Base-by-base conservation (phyloP, 2,797 vertebrate species). In the Astyanax mexicanus region DNA sequence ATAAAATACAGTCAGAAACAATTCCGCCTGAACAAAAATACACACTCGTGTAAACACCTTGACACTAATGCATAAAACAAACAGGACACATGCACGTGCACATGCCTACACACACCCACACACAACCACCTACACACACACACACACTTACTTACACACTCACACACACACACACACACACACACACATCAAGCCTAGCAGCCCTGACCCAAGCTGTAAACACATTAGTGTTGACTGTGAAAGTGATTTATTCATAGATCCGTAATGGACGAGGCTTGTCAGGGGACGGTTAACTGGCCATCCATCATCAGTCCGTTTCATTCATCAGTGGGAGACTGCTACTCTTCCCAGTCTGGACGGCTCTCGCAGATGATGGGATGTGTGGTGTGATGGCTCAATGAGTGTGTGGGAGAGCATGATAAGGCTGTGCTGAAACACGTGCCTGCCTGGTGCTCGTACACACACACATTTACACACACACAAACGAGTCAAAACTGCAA, bases 231-330 rank as follows among this genome's bases (percentile, higher is more conserved):
- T 12, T 40, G 67, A 29, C 45, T 69, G 66, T 69, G 44, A 65
- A 79, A 84, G 71, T 87, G 90, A 87, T 91, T 91, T 91, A 92
- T 92, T 89, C 88, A 89, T 84, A 83, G 86, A 87, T 80, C 74
- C 83, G 81, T 91, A 92, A 92, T 88, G 77, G 86, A 92, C 27
- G 81, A 89, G 87, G 47, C 78, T 84, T 82, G 90, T 89, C 89
- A 87, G 82, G 80, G 51, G 45, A 66, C 35, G 38, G 84, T 88
- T 86, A 83, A 88, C 87, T 80, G 80, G 81, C 83, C 79, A 92
- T 93, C 88, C 85, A 89, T 92, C 90, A 91, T 86, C 68, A 80
- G 65, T 32, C 42, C 17, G 29, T 82, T 90, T 88, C 84, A 90
- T 92, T 90, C 84, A 89, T 90, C 87, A 87, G 80, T 40, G 77